Percentiles rank a stretch among this genome's conserved stretches.
Conservation (phyloP, 2,113 vertebrate species). For the Forbesichthys agassizii region DNA sequence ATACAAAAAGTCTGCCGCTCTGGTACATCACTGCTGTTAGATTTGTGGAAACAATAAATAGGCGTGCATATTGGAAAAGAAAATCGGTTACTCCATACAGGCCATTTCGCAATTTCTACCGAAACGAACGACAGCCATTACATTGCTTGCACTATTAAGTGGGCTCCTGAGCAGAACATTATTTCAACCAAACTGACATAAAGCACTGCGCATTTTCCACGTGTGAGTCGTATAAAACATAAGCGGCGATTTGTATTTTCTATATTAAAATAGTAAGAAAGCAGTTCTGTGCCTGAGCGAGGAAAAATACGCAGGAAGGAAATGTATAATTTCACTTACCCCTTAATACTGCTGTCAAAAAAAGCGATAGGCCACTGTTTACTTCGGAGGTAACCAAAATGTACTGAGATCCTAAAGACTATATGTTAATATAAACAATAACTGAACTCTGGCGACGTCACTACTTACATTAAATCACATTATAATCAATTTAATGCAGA, state of each 20-base stretch:
- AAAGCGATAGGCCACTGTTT: constrained; percentile 19
- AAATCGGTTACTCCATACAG: constrained; percentile 35
- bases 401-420: constrained; percentile 13
- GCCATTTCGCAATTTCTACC: constrained; percentile 71
- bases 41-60: neutral
- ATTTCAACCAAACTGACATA: constrained; percentile 16
- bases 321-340: constrained; percentile 79
- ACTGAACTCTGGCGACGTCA: constrained; percentile 33
- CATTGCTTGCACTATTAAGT: constrained; percentile 60
- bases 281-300: constrained; percentile 39
- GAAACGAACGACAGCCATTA: constrained; percentile 75
- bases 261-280: constrained; percentile 52
- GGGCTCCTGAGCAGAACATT: constrained; percentile 36
- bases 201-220: neutral
- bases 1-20: too few relatives aligned
- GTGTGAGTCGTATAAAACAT: neutral
- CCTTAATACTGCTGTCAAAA: constrained; percentile 68
- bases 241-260: constrained; percentile 11
- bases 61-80: neutral
- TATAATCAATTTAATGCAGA: constrained; percentile 75
- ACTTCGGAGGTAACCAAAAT: constrained; percentile 22
- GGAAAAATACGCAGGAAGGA: constrained; percentile 75
- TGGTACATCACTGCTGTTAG: too few relatives aligned
- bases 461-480: constrained; percentile 61
- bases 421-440: constrained; percentile 15